Evolutionary conservation across 2,888 invertebrate species (phyloP).

Genomic region (Bembecia ichneumoniformis): DNA sequence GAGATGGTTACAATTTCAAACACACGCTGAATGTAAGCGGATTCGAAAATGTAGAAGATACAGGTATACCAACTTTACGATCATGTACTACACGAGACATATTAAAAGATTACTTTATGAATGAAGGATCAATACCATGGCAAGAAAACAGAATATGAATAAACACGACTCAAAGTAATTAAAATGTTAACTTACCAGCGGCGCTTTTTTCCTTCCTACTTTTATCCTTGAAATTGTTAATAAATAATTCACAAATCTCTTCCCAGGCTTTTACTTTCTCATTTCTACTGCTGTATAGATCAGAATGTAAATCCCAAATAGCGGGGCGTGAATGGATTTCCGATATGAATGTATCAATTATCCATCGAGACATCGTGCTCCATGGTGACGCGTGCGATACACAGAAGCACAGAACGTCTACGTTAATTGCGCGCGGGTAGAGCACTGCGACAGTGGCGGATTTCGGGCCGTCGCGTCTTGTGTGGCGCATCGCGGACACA

Average conservation of each 20-base stretch:
- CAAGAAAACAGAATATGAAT: background rate
- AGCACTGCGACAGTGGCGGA: slow-evolving; percentile 1
- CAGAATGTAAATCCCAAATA: background rate
- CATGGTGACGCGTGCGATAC: background rate
- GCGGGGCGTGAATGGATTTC: background rate
- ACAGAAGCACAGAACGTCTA: slow-evolving; percentile 2
- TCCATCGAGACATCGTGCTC: background rate
- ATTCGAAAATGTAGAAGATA: background rate
- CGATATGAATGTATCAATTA: background rate
- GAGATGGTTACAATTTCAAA: background rate
- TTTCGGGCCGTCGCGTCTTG: slow-evolving; percentile 6
- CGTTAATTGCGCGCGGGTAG: slow-evolving; percentile 1
- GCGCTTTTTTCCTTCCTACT: background rate
- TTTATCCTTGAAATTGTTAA: background rate
- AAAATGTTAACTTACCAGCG: background rate
- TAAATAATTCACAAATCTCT: slow-evolving; percentile 1
- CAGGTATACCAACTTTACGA: background rate
- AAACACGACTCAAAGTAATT: background rate
- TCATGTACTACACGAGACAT: background rate
- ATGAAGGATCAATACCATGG: background rate
- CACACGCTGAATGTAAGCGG: background rate
- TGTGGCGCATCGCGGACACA: slow-evolving; percentile 7
- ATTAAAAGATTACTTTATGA: background rate
- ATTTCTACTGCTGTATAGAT: background rate
- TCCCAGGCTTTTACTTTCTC: background rate